Conservation (phyloP, 2,113 vertebrate genomes). For the Nestor notabilis region DNA sequence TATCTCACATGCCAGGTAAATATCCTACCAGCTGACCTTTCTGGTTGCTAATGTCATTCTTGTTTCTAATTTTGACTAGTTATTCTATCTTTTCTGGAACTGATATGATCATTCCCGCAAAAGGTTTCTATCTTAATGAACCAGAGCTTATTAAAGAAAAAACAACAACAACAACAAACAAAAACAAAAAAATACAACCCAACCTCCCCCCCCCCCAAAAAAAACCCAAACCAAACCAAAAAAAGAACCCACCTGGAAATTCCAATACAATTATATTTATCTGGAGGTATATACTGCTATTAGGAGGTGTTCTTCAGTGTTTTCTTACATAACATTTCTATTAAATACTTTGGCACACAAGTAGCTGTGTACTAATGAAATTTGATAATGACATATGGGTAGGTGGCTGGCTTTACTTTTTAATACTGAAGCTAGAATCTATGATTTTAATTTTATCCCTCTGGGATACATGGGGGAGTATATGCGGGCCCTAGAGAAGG, state of each 20-base stretch:
- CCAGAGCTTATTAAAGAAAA: not conserved
- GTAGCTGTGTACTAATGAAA: not conserved
- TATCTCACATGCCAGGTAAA: not conserved
- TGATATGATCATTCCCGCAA: not conserved
- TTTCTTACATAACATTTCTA: not conserved
- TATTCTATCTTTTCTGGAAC: not conserved
- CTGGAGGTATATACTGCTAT: too few species aligned
- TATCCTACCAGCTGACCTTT: not conserved
- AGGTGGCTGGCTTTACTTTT: constrained; percentile 19
- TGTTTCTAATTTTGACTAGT: not conserved
- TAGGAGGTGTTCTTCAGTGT: not conserved
- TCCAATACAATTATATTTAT: not conserved
- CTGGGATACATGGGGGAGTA: not conserved
- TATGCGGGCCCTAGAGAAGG: not conserved
- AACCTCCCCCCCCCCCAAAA: not conserved
- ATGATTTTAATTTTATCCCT: not conserved
- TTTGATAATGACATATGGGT: not conserved
- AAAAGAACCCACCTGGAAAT: not conserved
- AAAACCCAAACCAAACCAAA: too few species aligned
- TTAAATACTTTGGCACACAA: not conserved
- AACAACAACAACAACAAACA: too few species aligned
- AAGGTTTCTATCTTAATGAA: not conserved
- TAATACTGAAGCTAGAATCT: not conserved
- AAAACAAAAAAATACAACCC: too few species aligned
- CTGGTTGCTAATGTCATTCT: not conserved